Evolutionary conservation across 1,140 invertebrate species (phyloP).

Genomic region (Philopotamus ludificatus): DNA sequence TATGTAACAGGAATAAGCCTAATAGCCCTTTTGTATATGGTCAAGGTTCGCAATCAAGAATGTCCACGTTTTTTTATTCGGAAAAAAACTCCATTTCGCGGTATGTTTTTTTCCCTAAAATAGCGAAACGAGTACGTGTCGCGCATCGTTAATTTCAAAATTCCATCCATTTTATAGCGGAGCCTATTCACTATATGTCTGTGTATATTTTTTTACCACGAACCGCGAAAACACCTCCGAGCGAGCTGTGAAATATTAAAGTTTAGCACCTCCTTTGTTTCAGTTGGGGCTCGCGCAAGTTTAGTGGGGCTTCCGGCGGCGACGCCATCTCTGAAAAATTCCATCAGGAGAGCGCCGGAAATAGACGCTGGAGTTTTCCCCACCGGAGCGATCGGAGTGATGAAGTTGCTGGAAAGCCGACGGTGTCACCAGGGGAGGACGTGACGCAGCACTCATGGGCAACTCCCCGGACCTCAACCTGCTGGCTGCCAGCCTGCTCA

Average conservation of each 20-base stretch:
- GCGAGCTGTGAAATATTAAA: neutral
- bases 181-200: too few species aligned
- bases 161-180: too few species aligned
- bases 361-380: constrained; percentile 7
- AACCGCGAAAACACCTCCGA: too few species aligned
- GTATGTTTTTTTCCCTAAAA: too few species aligned
- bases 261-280: neutral
- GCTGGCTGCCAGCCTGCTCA: constrained; percentile 53
- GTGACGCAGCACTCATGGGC: constrained; percentile 49
- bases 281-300: neutral
- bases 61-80: too few species aligned
- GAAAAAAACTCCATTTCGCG: too few species aligned
- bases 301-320: neutral
- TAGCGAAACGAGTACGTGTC: too few species aligned
- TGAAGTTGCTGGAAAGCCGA: constrained; percentile 12
- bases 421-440: constrained; percentile 6
- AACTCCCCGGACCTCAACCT: constrained; percentile 54
- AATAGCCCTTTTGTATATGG: too few species aligned
- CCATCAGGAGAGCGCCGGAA: constrained; percentile 10
- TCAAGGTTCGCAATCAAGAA: too few species aligned
- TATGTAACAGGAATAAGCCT: too few species aligned
- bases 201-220: too few species aligned
- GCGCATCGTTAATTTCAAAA: too few species aligned
- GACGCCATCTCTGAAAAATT: constrained; percentile 2
- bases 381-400: neutral